Evolutionary conservation across 2,113 vertebrate species (phyloP), one percentile per base, ranked within the genome.

Genomic region (Octodon degus): DNA sequence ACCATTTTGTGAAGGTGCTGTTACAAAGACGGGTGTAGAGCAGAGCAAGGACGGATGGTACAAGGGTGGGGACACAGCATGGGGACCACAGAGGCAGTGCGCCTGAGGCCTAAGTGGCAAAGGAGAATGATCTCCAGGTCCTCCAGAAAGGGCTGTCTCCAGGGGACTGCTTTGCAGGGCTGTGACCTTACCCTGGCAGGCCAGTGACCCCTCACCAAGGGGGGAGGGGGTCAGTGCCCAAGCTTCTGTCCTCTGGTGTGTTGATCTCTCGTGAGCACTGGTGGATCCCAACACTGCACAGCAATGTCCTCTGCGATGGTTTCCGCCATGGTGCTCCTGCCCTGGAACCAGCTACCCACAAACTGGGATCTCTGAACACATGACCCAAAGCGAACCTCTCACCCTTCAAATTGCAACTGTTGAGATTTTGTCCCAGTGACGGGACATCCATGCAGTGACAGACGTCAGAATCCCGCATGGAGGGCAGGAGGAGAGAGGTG

Each of bases 151-250:
- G 13, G 55, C 55, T 12, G 14, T 30, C 30, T 67, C 7, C 10
- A 11, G 25, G 37, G 17, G 70, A 34, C 65, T 87, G 89, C 37
- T 47, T 63, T 4, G 50, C 30, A 34, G 72, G 34, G 37, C 81
- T 68, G 13, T 84, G 68, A 80, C 40, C 79, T 84, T 40, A 60
- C 19, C 7, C 53, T 3, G 53, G 70, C 83, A 76, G 87, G 34
- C 47, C 37, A 50, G 86, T 6, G 9, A 72, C 40, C 81, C 62
- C 53, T 27, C 70, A 8, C 37, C 17, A 17, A 53, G 40, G 58
- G 58, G 3, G 9, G 2, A 4, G 62, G 67, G 16, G 74, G 5
- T 7, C 1, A 32, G 7, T 2, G 30, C 37, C 65, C 7, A 2
- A 0, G 13, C 58, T 11, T 4, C 25, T 7, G 74, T 72, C 40